Base-by-base conservation (phyloP, 2,797 vertebrate species). In the Onychomys arenicola region DNA sequence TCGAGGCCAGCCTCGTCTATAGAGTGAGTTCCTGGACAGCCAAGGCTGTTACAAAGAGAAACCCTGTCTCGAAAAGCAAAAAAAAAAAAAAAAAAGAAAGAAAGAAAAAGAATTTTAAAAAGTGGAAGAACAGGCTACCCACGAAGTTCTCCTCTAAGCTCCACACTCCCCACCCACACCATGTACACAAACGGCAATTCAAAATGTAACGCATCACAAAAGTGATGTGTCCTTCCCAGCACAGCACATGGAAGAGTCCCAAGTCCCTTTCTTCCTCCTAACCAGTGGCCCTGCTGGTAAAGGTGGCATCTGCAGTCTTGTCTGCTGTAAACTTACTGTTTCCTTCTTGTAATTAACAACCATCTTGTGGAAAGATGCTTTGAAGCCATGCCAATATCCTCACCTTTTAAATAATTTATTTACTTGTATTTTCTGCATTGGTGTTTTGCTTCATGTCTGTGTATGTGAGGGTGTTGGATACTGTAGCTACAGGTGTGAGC, bases 291-390 rank as follows among this genome's bases (percentile, higher is more conserved):
- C 17, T 55, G 34, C 90, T 27, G 34, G 19, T 71, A 89, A 77
- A 77, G 13, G n/a, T 43, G 27, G 21, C 80, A 21, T 55, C 73
- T n/a, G 61, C 46, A 90, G 43, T 27, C 67, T 75, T 89, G 59
- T 40, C 69, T 88, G 49, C 65, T 76, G 5, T 57, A 25, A 89
- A 81, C 65, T 76, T 52, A 52, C 12, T 55, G 32, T 46, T 32
- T 69, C n/a, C 32, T n/a, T 77, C 61, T 43, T 94, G 32, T 65
- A 88, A 88, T 89, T 83, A 82, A 43, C 86, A 95, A 87, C 37
- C 82, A 87, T 59, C 80, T 52, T 84, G n/a, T 59, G 55, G 34
- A 34, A 52, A 89, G 67, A 81, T 59, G 85, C 49, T 75, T 89
- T 57, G 55, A 91, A 43, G 77, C 55, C 59, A 84, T 34, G 46